phyloP scores from a whole-genome alignment of 2,888 invertebrate species.

The Synanthedon myopaeformis region DNA sequence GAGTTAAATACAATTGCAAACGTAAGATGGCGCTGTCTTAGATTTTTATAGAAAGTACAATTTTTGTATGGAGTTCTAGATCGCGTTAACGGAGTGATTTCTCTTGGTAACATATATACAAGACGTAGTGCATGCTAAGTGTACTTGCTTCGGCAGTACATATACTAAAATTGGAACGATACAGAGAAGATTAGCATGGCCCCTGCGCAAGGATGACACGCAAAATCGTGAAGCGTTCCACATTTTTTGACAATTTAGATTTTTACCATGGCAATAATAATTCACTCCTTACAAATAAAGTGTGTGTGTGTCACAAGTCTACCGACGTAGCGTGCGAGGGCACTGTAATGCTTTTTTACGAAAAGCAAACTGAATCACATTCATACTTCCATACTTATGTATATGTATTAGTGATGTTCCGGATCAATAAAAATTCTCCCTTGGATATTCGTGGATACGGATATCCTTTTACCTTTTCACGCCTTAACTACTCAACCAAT shows the following conservation, averaged over 20 bases:
- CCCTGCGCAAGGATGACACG: conserved; percentile 45
- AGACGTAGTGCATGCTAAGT: fast-evolving
- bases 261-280: no score
- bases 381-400: no score
- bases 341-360: no score
- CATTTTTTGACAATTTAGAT: conserved; percentile 16
- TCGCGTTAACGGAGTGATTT: conserved; percentile 11
- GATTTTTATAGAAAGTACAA: background rate
- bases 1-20: background rate
- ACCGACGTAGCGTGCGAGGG: no score
- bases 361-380: no score
- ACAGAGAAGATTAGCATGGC: conserved; percentile 34
- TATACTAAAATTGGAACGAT: conserved; percentile 41
- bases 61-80: background rate
- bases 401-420: no score
- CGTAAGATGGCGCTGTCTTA: background rate
- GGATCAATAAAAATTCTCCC: no score
- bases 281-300: no score
- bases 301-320: no score
- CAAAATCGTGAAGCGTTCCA: conserved; percentile 39
- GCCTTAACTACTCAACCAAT: no score
- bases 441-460: no score
- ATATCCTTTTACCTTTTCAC: no score
- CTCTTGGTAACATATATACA: conserved; percentile 4
- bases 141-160: conserved; percentile 40